phyloP scores from a whole-genome alignment of 2,888 invertebrate species.

The Linyphia triangularis region DNA sequence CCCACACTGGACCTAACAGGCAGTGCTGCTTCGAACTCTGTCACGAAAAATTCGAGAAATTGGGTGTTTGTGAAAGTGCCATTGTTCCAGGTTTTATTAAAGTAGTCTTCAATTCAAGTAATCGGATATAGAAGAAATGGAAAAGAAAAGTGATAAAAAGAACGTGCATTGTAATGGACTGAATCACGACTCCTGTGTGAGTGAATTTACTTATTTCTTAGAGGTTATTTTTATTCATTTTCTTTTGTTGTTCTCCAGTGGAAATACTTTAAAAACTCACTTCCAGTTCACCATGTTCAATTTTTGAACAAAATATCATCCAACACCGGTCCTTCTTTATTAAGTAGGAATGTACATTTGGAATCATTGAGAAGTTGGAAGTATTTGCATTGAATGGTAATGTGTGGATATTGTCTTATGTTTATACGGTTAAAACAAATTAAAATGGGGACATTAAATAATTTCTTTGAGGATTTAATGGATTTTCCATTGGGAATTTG shows the following conservation, averaged over 20 bases:
- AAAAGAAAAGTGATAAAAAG: slow-evolving; percentile 60
- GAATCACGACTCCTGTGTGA: slow-evolving; percentile 43
- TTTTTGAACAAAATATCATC: too few species aligned
- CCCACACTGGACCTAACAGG: slow-evolving; percentile 29
- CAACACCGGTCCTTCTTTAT: too few species aligned
- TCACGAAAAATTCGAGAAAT: background rate
- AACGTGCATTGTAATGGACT: slow-evolving; percentile 39
- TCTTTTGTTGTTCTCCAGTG: background rate
- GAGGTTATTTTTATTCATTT: background rate
- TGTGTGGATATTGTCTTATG: too few species aligned
- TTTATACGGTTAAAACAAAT: too few species aligned
- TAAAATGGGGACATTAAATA: too few species aligned
- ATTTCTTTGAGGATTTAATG: too few species aligned
- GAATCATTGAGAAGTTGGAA: too few species aligned
- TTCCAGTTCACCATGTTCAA: too few species aligned
- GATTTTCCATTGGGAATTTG: too few species aligned
- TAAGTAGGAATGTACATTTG: too few species aligned
- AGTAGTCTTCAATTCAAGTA: background rate
- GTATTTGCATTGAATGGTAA: too few species aligned
- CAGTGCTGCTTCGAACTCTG: background rate
- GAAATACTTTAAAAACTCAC: background rate
- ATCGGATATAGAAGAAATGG: slow-evolving; percentile 33
- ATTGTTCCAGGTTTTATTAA: background rate
- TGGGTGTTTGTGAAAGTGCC: background rate
- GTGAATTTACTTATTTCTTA: slow-evolving; percentile 1